Evolutionary conservation across 2,888 invertebrate genomes (phyloP), one percentile per base, ranked within the genome.

Genomic region (Heliconius ismenius): DNA sequence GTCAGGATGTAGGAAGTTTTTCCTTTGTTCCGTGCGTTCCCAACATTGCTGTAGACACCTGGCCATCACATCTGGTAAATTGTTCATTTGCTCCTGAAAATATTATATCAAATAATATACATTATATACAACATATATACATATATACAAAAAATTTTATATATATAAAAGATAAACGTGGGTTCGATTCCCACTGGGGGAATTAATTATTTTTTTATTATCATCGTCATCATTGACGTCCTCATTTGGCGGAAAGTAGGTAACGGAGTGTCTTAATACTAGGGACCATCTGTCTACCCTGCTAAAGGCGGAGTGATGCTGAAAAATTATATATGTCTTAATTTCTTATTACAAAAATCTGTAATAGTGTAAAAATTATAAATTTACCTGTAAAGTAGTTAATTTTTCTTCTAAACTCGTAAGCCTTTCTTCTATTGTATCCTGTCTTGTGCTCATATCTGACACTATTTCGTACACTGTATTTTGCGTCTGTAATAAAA

Each of bases 381-480:
- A 28, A 73, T 75, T 90, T 89, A 97, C 95, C 94, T 98, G 98
- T 87, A 99, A 94, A 80, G 96, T 95, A 82, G 96, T 96, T 85
- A 99, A 94, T 93, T 98, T 98, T 88, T 98, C 98, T 95, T 99
- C 99, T 90, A 99, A 96, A 86, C 97, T 97, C 83, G 97, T 96
- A 86, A 99, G 95, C 87, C 99, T 96, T 92, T 98, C 98, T 91
- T 99, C 99, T 83, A 99, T 95, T 74, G 96, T 96, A 89, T 98
- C 98, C 92, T 99, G 99, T 75, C 98, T 96, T 79, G 97, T 96
- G 88, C 98, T 98, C 97, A 99, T 98, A 87, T 99, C 99, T 76
- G 98, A 98, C 82, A 99, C 99, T 86, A 99, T 97, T 95, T 99
- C 99, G 91, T 99, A 99, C 83, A 99, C 98, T 75, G 98, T 98